phyloP scores from a whole-genome alignment of 1,140 invertebrate genomes.

The Rhopalosiphum maidis region DNA sequence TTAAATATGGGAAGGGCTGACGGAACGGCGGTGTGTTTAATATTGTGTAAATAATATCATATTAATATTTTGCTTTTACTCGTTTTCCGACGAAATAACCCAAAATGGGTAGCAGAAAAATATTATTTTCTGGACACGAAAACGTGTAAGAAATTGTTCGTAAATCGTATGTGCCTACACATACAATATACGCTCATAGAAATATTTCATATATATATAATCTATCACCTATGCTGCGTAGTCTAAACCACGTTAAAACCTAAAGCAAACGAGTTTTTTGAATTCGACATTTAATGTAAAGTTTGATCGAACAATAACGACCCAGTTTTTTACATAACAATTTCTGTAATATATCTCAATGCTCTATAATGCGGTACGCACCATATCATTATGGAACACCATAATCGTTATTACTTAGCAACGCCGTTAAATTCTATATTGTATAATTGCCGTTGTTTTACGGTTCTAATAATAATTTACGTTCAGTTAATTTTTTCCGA shows the following conservation, averaged over 20 bases:
- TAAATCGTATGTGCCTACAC: background rate
- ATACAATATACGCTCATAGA: no score
- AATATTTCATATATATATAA: no score
- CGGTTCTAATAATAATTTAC: background rate
- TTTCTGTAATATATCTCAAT: no score
- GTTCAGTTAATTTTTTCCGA: background rate
- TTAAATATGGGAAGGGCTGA: background rate
- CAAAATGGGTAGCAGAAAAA: background rate
- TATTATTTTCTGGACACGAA: background rate
- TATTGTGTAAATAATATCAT: background rate
- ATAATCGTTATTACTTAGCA: background rate
- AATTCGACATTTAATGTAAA: background rate
- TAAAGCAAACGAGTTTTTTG: background rate
- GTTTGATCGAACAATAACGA: constrained; percentile 25
- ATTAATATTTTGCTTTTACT: background rate
- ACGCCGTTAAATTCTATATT: background rate
- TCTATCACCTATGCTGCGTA: background rate
- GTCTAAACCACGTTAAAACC: background rate
- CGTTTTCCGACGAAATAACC: background rate
- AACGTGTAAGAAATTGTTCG: background rate
- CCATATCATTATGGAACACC: background rate
- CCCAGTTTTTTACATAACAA: background rate
- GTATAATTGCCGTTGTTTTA: background rate
- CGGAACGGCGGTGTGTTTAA: background rate
- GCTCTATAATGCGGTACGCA: background rate